These are phyloP conservation scores for Fragum whitleyi DNA, from an alignment of 2,888 invertebrate genomes.

Conservation along the genomic window DNA sequence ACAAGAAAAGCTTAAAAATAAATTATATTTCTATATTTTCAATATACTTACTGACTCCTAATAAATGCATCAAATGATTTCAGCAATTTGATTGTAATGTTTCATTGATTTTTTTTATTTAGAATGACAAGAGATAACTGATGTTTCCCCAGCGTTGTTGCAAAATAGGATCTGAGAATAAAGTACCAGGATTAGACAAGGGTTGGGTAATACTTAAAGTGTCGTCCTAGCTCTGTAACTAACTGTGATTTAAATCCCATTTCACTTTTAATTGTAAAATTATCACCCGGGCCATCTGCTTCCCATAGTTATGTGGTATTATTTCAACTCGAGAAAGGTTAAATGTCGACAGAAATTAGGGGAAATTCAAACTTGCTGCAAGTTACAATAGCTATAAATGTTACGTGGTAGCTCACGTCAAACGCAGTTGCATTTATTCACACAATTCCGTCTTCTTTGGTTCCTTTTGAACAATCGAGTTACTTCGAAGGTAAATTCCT, in stretches of 20 bases:
- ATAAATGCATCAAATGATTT: too few relatives aligned
- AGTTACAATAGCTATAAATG: neutral
- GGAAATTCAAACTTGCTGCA: neutral
- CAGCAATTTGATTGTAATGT: too few relatives aligned
- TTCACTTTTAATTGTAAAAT: slow-evolving; percentile 48
- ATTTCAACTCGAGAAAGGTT: neutral
- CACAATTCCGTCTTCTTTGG: too few relatives aligned
- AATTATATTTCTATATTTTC: too few relatives aligned
- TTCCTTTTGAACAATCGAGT: too few relatives aligned
- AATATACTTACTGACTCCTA: too few relatives aligned
- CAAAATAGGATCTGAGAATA: too few relatives aligned
- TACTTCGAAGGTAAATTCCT: too few relatives aligned
- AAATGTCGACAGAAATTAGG: neutral
- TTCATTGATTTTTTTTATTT: too few relatives aligned
- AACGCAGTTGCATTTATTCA: neutral
- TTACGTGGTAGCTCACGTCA: neutral
- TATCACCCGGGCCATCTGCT: slow-evolving; percentile 38
- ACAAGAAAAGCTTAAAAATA: too few relatives aligned
- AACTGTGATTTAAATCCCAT: slow-evolving; percentile 51
- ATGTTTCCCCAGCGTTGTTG: too few relatives aligned
- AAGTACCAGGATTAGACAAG: neutral
- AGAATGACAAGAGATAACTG: too few relatives aligned
- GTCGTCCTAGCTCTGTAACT: slow-evolving; percentile 23
- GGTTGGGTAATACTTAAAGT: slow-evolving; percentile 11
- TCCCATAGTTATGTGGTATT: slow-evolving; percentile 5